phyloP scores from a whole-genome alignment of 2,888 invertebrate species.

The Nasonovia ribisnigri region DNA sequence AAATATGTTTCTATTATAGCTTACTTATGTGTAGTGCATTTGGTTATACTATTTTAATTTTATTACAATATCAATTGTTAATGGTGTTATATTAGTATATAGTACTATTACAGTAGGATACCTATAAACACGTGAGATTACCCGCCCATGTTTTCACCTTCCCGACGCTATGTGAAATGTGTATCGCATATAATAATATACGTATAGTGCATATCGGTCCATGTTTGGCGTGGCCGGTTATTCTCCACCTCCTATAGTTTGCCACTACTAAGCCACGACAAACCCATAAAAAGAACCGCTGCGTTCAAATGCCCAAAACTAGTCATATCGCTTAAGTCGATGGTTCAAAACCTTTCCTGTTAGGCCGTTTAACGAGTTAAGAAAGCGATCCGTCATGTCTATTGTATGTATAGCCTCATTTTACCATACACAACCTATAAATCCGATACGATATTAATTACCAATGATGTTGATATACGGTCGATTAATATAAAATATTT shows the following conservation, averaged over 20 bases:
- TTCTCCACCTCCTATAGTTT: conserved; percentile 47
- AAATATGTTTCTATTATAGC: not conserved
- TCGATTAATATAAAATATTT: not conserved
- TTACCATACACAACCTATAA: not conserved
- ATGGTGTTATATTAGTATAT: conserved; percentile 1
- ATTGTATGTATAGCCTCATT: conserved; percentile 4
- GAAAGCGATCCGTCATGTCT: conserved; percentile 25
- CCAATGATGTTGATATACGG: not conserved
- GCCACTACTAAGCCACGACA: conserved; percentile 7
- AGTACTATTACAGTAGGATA: not conserved
- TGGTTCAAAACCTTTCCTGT: conserved; percentile 46
- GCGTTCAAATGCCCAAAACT: conserved; percentile 63
- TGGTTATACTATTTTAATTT: not conserved
- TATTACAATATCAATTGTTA: not conserved
- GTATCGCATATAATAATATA: conserved; percentile 4
- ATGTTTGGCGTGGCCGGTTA: conserved; percentile 59
- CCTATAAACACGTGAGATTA: conserved; percentile 23
- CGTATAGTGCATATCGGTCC: conserved; percentile 39
- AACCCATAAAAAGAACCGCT: conserved; percentile 54
- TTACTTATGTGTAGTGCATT: not conserved
- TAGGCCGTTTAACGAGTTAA: conserved; percentile 41
- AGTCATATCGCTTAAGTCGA: conserved; percentile 55
- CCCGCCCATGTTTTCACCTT: conserved; percentile 59
- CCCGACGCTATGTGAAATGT: conserved; percentile 39
- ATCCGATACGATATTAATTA: not conserved